These are phyloP conservation scores for Eptatretus burgeri DNA, from an alignment of 2,113 vertebrate genomes.

Conservation along the genomic window DNA sequence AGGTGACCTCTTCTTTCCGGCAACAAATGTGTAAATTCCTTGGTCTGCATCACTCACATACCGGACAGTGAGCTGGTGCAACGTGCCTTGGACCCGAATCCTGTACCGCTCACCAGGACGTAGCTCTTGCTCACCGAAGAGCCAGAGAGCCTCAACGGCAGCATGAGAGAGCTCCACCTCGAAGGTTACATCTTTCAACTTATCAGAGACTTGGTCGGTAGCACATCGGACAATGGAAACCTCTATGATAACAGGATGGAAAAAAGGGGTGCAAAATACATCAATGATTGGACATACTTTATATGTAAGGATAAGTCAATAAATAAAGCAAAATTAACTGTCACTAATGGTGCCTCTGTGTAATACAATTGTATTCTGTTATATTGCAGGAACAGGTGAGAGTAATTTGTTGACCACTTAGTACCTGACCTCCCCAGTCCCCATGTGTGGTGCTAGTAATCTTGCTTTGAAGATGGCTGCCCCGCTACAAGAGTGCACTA, in stretches of 20 bases:
- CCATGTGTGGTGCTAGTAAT: too few species aligned
- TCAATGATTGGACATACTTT: too few species aligned
- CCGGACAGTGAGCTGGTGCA: constrained; percentile 39
- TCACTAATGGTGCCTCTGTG: neutral
- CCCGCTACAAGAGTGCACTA: too few species aligned
- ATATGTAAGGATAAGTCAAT: too few species aligned
- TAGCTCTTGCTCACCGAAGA: constrained; percentile 46
- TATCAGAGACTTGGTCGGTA: constrained; percentile 54
- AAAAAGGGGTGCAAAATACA: neutral
- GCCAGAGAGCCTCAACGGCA: constrained; percentile 62
- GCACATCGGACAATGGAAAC: constrained; percentile 56
- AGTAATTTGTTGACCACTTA: too few species aligned
- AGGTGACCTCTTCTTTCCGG: constrained; percentile 62
- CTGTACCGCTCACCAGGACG: constrained; percentile 48
- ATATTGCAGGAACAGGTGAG: too few species aligned
- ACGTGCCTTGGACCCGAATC: constrained; percentile 42
- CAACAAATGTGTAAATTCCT: constrained; percentile 58
- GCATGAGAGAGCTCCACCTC: constrained; percentile 60
- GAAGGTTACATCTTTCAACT: constrained; percentile 73
- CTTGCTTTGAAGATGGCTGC: too few species aligned
- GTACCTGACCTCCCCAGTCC: too few species aligned
- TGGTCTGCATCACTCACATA: constrained; percentile 92
- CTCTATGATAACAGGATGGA: constrained; percentile 20
- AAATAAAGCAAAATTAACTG: neutral
- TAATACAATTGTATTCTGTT: too few species aligned